Evolutionary conservation across 2,888 invertebrate species (phyloP).

Genomic region (Drosophila cognata): DNA sequence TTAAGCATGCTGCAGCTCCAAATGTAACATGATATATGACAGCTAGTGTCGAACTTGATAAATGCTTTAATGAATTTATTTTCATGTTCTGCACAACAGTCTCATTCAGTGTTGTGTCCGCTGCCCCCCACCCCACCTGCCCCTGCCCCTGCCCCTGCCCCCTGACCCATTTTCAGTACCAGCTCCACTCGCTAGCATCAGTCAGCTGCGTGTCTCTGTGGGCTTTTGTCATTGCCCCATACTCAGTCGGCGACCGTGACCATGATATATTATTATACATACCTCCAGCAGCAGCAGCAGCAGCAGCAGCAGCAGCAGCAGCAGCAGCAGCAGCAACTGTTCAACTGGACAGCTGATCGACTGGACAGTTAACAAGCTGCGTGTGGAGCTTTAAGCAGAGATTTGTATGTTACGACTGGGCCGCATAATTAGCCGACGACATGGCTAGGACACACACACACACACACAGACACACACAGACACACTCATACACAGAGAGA

Average conservation of each 20-base stretch:
- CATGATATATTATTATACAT: conserved; percentile 78
- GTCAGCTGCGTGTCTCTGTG: conserved; percentile 12
- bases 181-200: background rate
- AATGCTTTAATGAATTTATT: conserved; percentile 79
- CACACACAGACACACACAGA: conserved; percentile 2
- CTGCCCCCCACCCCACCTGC: background rate
- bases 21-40: conserved; percentile 70
- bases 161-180: background rate
- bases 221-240: conserved; percentile 44
- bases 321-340: conserved; percentile 5
- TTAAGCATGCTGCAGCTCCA: conserved; percentile 73
- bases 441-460: conserved; percentile 10
- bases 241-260: conserved; percentile 73
- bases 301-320: background rate
- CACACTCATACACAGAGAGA: background rate
- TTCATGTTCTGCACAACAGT: conserved; percentile 62
- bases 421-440: conserved; percentile 48
- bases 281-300: conserved; percentile 63
- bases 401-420: conserved; percentile 50
- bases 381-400: conserved; percentile 64
- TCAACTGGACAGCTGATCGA: conserved; percentile 26
- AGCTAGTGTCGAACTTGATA: conserved; percentile 80
- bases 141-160: background rate
- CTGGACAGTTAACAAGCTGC: conserved; percentile 64
- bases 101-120: conserved; percentile 8